Conservation (phyloP, 2,797 vertebrate species). For the Lerista edwardsae region DNA sequence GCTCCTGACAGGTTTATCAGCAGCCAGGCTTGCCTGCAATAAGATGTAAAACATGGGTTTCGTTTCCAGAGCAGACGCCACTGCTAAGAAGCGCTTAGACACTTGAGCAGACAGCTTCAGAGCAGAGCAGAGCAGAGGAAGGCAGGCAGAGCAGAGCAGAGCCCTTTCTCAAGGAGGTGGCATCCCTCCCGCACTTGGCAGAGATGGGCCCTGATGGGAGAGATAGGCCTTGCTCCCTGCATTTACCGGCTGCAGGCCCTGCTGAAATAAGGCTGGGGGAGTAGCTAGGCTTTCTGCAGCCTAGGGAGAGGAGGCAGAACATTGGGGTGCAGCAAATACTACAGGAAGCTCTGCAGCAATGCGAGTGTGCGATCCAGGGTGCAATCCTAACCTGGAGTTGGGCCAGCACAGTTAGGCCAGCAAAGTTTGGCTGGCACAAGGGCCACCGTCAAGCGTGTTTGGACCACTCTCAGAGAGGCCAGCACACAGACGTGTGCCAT, state of each 20-base stretch:
- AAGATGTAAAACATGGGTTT: conserved; percentile 60
- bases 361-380: background rate
- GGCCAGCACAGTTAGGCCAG: too few species aligned
- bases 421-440: too few species aligned
- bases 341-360: background rate
- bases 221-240: background rate
- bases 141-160: too few species aligned
- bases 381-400: too few species aligned
- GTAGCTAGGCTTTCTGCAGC: background rate
- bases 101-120: conserved; percentile 12
- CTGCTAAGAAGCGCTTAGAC: conserved; percentile 47
- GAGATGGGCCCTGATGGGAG: background rate
- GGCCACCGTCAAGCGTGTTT: too few species aligned
- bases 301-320: too few species aligned
- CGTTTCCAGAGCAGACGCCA: conserved; percentile 56
- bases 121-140: too few species aligned
- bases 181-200: background rate
- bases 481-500: too few species aligned
- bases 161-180: background rate
- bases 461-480: too few species aligned
- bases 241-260: background rate
- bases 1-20: conserved; percentile 65
- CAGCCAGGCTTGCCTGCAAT: conserved; percentile 28
- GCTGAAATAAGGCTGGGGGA: background rate
- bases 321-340: background rate